Base-by-base conservation (phyloP, 1,140 invertebrate species). In the Anastrepha ludens region DNA sequence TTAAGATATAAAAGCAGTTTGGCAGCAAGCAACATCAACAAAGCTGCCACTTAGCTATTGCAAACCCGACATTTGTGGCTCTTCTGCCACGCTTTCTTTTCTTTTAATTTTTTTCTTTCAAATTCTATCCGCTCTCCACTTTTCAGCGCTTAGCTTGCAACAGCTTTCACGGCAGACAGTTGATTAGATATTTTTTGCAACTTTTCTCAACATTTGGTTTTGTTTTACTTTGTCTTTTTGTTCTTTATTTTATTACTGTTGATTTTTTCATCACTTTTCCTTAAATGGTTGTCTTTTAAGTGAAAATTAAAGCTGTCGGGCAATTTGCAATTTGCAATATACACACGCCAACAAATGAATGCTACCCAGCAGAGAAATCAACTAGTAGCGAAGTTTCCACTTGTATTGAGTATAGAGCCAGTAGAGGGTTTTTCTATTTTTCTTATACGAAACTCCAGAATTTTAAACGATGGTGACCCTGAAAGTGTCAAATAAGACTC, bases 41-140 rank as follows among this genome's bases (percentile, higher is more conserved):
- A 55, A 55, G 17, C 74, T 55, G 44, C 74, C 74, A 81, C 74
- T 55, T 20, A 81, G 74, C 17, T 55, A 41, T 55, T 9, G 74
- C 47, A 81, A 81, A n/a, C 17, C 8, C 11, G 17, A 41, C 17
- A 81, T 81, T 81, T 50, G 74, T 81, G 44, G 74, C 47, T 47
- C 17, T 20, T 13, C 17, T 55, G 74, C 47, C 47, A 81, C 47
- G 74, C 74, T 81, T 81, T 81, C 74, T 81, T 81, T 81, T 81
- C 74, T 55, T 50, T 50, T 17, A 81, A 81, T 81, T 55, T 20
- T 9, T 47, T 81, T 62, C 13, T n/a, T 55, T 7, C 47, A 55
- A 20, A 13, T 55, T 58, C 60, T 4, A 15, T 62, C 5, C 60
- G 15, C 60, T 17, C 50, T 47, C 17, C 0, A 17, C 41, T 4